Percentiles rank a stretch among this genome's conserved stretches.
Conservation (phyloP, 92 coral and sea anemone genomes). For the Phenganax subtilis region DNA sequence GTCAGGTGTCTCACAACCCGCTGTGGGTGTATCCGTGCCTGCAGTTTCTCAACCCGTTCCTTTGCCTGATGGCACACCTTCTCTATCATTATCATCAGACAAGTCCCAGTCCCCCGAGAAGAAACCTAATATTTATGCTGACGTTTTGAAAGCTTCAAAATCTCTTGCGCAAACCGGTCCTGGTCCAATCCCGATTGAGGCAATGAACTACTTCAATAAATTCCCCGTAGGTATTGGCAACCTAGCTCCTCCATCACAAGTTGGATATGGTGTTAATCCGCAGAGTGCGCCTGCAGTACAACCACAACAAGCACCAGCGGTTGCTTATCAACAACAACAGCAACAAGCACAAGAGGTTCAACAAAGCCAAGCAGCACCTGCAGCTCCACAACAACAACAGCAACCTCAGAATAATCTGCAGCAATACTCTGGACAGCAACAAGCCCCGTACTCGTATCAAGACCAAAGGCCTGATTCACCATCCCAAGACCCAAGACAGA, state of each 20-base stretch:
- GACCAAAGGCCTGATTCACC: neutral
- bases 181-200: slow-evolving; percentile 33
- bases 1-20: neutral
- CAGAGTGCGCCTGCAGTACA: slow-evolving; percentile 19
- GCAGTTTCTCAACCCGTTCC: slow-evolving; percentile 5
- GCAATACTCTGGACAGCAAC: neutral
- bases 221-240: slow-evolving; percentile 20
- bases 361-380: neutral
- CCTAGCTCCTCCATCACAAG: neutral
- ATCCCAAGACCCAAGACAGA: neutral
- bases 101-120: neutral
- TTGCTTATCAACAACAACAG: neutral
- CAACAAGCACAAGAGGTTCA: neutral
- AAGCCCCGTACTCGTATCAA: neutral
- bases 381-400: neutral
- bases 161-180: slow-evolving; percentile 23
- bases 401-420: neutral
- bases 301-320: slow-evolving; percentile 7
- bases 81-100: neutral
- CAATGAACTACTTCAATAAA: slow-evolving; percentile 35
- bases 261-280: slow-evolving; percentile 26
- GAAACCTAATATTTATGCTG: slow-evolving; percentile 31
- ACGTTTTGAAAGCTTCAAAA: slow-evolving; percentile 23
- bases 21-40: neutral
- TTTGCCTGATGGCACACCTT: slow-evolving; percentile 7